These are phyloP conservation scores for Cetonia aurata DNA, from an alignment of 2,888 invertebrate genomes.

Conservation along the genomic window DNA sequence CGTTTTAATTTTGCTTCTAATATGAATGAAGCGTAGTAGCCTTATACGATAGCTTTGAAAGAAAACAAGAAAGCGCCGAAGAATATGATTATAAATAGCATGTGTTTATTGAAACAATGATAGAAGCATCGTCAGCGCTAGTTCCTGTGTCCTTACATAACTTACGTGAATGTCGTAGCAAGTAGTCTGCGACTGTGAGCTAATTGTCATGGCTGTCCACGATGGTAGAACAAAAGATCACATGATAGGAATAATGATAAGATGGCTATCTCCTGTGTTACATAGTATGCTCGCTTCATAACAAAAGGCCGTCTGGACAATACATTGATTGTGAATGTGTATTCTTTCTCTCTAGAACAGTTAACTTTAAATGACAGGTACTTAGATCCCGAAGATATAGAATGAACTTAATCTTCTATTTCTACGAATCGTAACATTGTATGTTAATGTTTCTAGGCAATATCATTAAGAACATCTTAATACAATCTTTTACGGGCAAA, in stretches of 20 bases:
- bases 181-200: slow-evolving; percentile 47
- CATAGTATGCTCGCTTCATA: slow-evolving; percentile 46
- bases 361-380: slow-evolving; percentile 44
- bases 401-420: slow-evolving; percentile 41
- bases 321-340: slow-evolving; percentile 42
- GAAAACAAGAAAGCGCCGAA: slow-evolving; percentile 28
- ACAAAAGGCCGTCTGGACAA: slow-evolving; percentile 45
- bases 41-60: slow-evolving; percentile 1
- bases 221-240: slow-evolving; percentile 57
- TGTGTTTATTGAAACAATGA: slow-evolving; percentile 36
- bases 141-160: slow-evolving; percentile 56
- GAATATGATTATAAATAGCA: slow-evolving; percentile 25
- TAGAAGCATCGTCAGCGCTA: slow-evolving; percentile 48
- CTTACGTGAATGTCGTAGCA: slow-evolving; percentile 45
- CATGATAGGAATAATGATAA: slow-evolving; percentile 57
- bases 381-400: slow-evolving; percentile 36
- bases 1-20: slow-evolving; percentile 21
- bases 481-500: slow-evolving; percentile 6
- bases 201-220: slow-evolving; percentile 55
- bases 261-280: slow-evolving; percentile 48
- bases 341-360: slow-evolving; percentile 38
- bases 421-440: slow-evolving; percentile 45
- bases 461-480: slow-evolving; percentile 36
- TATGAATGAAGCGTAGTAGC: slow-evolving; percentile 14
- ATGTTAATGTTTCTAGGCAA: slow-evolving; percentile 41